Base-by-base conservation (phyloP, 2,797 vertebrate species). In the Myripristis jacobus region DNA sequence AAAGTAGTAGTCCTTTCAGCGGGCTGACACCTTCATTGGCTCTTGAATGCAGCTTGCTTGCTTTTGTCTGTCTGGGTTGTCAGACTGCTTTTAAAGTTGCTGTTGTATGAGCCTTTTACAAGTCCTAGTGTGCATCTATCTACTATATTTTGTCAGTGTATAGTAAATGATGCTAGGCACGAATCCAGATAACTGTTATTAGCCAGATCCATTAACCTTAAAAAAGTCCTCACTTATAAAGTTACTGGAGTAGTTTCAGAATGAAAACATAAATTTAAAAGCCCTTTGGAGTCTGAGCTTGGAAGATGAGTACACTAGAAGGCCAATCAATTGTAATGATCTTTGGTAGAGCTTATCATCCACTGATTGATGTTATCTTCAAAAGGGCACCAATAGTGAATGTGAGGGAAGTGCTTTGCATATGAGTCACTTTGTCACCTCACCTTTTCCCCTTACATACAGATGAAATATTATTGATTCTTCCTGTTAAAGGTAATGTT, bases 351-450 rank as follows among this genome's bases (percentile, higher is more conserved):
- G 21, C 27, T 36, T 36, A 36, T 66, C 18, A 44, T 47, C 53
- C 18, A 67, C 48, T 56, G 43, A 57, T 67, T 48, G n/a, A 66
- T 31, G 34, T 21, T 44, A 55, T 43, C 51, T 31, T 19, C 38
- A 15, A 29, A 55, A 46, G 25, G 34, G 61, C 47, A 36, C 22
- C 22, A 6, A 46, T 16, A 41, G 38, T 13, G 1, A 13, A 41
- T 46, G 44, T 6, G 18, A 46, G 44, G 44, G 18, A 46, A 46
- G 44, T 46, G 18, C 38, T 41, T 2, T 15, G 38, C 38, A 15
- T 41, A 15, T 41, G 12, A 41, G 12, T 41, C 38, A 15, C 38
- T 15, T 41, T 15, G 38, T 41, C 12, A 15, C 38, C 38, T 13
- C 38, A 41, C 2, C 12, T 41, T 4, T 3, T 12, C 15, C 38